phyloP scores from a whole-genome alignment of 2,797 vertebrate genomes.

The Girardinus metallicus region DNA sequence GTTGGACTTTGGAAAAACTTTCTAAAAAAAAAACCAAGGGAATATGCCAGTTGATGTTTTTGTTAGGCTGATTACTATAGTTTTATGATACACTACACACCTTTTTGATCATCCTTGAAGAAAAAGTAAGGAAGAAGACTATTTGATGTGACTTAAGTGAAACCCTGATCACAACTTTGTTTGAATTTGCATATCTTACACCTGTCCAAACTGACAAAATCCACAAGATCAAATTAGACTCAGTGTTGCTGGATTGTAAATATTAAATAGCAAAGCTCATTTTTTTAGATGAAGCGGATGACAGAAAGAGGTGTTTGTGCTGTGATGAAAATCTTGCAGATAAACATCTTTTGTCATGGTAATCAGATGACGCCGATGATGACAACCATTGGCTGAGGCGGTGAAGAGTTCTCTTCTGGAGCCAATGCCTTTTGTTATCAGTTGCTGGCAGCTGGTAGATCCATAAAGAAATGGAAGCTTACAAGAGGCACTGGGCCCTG shows the following conservation, averaged over 20 bases:
- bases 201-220: conserved; percentile 74
- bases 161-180: conserved; percentile 42
- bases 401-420: conserved; percentile 71
- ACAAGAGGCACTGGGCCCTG: conserved; percentile 69
- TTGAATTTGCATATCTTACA: conserved; percentile 62
- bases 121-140: conserved; percentile 28
- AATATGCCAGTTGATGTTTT: background rate
- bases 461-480: conserved; percentile 74
- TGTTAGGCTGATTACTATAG: background rate
- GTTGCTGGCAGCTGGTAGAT: conserved; percentile 76
- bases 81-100: conserved; percentile 53
- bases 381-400: conserved; percentile 74
- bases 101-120: conserved; percentile 29
- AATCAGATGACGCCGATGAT: conserved; percentile 65
- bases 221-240: conserved; percentile 53
- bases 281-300: conserved; percentile 56
- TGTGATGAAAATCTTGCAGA: conserved; percentile 70
- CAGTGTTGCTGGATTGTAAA: conserved; percentile 64
- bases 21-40: background rate
- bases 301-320: conserved; percentile 62
- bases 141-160: conserved; percentile 63
- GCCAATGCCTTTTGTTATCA: conserved; percentile 80
- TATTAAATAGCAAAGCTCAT: conserved; percentile 60
- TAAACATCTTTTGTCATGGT: conserved; percentile 79
- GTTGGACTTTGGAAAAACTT: background rate